Conservation (phyloP, 1,140 invertebrate genomes). For the Palaemon carinicauda region DNA sequence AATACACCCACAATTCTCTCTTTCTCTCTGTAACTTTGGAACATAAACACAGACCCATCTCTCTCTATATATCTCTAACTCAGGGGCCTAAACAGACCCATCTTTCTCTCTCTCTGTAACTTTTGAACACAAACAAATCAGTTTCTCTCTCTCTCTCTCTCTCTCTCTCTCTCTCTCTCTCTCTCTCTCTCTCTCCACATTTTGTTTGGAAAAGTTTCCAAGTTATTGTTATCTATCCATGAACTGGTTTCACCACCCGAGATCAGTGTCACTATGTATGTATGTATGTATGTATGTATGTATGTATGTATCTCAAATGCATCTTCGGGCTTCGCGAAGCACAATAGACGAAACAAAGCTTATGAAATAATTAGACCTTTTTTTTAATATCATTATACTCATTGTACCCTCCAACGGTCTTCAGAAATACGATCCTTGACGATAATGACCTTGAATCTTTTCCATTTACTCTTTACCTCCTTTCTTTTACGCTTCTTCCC, state of each 20-base stretch:
- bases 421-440: not conserved
- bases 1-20: too few species aligned
- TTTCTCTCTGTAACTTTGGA: too few species aligned
- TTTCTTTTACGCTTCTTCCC: too few species aligned
- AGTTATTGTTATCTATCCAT: not conserved
- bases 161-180: constrained; percentile 7
- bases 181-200: not conserved
- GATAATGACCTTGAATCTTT: not conserved
- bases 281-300: not conserved
- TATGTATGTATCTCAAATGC: too few species aligned
- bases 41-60: too few species aligned
- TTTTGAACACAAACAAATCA: not conserved
- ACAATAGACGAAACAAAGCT: too few species aligned
- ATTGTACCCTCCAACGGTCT: not conserved
- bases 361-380: not conserved
- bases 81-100: too few species aligned
- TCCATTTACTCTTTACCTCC: too few species aligned
- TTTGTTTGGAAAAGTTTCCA: too few species aligned
- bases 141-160: constrained; percentile 20
- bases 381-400: not conserved
- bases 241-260: not conserved
- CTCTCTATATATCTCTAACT: too few species aligned
- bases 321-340: too few species aligned
- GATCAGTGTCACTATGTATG: not conserved
- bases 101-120: too few species aligned